Percentiles rank a stretch among this genome's conserved stretches.
phyloP scores from a whole-genome alignment of 1,140 invertebrate species.

The Holotrichia oblita region DNA sequence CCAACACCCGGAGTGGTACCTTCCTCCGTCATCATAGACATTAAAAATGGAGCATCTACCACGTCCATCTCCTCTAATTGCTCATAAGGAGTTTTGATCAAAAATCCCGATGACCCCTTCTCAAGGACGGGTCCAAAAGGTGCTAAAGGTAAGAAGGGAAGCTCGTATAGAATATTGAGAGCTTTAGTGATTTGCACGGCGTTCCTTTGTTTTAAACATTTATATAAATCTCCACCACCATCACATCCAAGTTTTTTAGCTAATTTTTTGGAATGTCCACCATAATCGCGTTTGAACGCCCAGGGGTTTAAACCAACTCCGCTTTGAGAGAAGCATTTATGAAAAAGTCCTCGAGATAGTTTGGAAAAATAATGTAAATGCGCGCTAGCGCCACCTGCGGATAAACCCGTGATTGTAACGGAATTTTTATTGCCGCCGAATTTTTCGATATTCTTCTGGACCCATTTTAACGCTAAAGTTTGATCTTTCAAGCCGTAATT shows the following conservation, averaged over 20 bases:
- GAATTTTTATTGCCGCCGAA: conserved; percentile 67
- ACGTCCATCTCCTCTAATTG: not conserved
- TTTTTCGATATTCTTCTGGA: conserved; percentile 64
- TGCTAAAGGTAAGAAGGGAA: too few relatives aligned
- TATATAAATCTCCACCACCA: too few relatives aligned
- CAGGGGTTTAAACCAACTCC: conserved; percentile 64
- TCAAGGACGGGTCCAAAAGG: conserved; percentile 67
- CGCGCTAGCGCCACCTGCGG: conserved; percentile 56
- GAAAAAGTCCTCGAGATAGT: conserved; percentile 65
- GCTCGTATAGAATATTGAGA: too few relatives aligned
- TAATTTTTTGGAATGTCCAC: too few relatives aligned
- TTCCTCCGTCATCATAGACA: not conserved
- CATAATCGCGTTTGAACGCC: not conserved
- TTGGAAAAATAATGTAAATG: conserved; percentile 43
- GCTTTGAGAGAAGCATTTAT: conserved; percentile 68
- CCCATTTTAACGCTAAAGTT: conserved; percentile 63
- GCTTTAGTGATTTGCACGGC: too few relatives aligned
- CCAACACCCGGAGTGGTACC: not conserved
- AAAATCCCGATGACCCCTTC: conserved; percentile 51
- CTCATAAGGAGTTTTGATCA: not conserved
- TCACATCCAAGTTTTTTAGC: too few relatives aligned
- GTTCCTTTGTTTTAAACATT: too few relatives aligned
- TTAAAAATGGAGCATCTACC: not conserved
- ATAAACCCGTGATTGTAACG: conserved; percentile 61
- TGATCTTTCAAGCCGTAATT: conserved; percentile 69